Conservation (phyloP, 2,888 invertebrate genomes). For the Epinotia demarniana region DNA sequence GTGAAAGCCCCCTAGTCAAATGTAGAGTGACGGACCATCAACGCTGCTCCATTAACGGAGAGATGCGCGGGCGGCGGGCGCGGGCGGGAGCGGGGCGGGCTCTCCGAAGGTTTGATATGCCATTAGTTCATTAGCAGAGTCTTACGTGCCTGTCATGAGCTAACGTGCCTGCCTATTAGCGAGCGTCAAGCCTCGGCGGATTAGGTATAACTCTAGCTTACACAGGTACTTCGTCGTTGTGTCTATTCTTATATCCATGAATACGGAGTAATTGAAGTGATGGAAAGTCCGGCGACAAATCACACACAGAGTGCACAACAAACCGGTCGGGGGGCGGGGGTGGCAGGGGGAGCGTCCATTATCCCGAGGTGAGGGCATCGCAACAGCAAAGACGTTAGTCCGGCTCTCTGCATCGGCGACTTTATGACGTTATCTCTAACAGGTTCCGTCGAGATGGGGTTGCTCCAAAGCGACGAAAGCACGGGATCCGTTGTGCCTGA, state of each 20-base stretch:
- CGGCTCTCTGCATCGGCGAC: slow-evolving; percentile 80
- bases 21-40: slow-evolving; percentile 81
- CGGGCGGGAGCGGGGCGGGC: slow-evolving; percentile 55
- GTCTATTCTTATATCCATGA: slow-evolving; percentile 31
- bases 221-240: background rate
- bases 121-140: slow-evolving; percentile 79
- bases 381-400: slow-evolving; percentile 82
- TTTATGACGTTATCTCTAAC: slow-evolving; percentile 85
- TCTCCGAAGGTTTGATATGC: slow-evolving; percentile 74
- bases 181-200: slow-evolving; percentile 33
- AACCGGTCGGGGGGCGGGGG: slow-evolving; percentile 47
- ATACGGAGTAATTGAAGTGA: slow-evolving; percentile 42
- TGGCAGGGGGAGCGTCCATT: slow-evolving; percentile 70
- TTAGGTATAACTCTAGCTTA: slow-evolving; percentile 15
- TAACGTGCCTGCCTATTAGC: slow-evolving; percentile 41
- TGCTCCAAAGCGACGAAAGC: slow-evolving; percentile 66
- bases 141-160: slow-evolving; percentile 66
- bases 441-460: slow-evolving; percentile 74
- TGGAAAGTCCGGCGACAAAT: slow-evolving; percentile 43
- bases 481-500: slow-evolving; percentile 79
- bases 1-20: slow-evolving; percentile 82
- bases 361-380: slow-evolving; percentile 75
- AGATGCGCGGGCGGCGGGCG: slow-evolving; percentile 55
- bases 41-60: slow-evolving; percentile 79
- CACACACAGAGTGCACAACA: slow-evolving; percentile 44